Evolutionary conservation across 2,113 vertebrate species (phyloP), one percentile per base, ranked within the genome.

Genomic region (Chaetodon auriga): DNA sequence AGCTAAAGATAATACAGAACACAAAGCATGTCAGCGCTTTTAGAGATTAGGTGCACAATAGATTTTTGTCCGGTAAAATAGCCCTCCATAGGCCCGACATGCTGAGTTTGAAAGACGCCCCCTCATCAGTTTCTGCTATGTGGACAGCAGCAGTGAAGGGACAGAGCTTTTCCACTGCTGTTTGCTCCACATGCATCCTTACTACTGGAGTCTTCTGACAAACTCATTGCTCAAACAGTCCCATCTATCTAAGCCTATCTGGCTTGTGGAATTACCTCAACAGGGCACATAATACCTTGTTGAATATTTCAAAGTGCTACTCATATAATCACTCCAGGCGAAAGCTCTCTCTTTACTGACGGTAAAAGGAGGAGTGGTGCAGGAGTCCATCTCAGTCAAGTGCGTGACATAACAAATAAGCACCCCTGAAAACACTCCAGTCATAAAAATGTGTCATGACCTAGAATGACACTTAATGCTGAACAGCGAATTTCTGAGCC

Each of bases 21-120:
- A 89, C 91, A 92, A 90, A 93, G 86, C 89, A 84, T 87, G 94
- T 94, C 95, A 95, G 94, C 90, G 61, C 89, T 93, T 95, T 90
- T 53, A 69, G 84, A 92, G 94, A 92, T 95, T 94, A 94, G 76
- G 75, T 35, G 46, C 79, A 94, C 95, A 95, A 93, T 92, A 89
- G 92, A 94, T 91, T 92, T 90, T 83, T 87, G 92, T 93, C 83
- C 83, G 53, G 86, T 90, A 83, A 91, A 93, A 90, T 70, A 82
- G 80, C 83, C 87, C 69, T 83, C 78, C 78, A 68, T 82, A 79
- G 88, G 80, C 62, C 76, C 14, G 64, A 89, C 87, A 69, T 90
- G 90, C 90, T 90, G 91, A 90, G 88, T 91, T 75, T 80, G 91
- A 89, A 80, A 89, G 89, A 76, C 48, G 19, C 68, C 72, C 81